phyloP scores from a whole-genome alignment of 2,113 vertebrate genomes.

The Sus scrofa region T2T-Sscrofa CM000814.6:70266501-70267000 shows the following conservation, averaged over 20 bases:
- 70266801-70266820: slow-evolving; percentile 90
- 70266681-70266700: too few species aligned
- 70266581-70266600: too few species aligned
- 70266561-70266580: too few species aligned
- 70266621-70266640: too few species aligned
- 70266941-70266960: slow-evolving; percentile 37
- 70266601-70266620: too few species aligned
- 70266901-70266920: not conserved
- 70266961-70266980: slow-evolving; percentile 64
- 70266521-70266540: too few species aligned
- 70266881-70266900: not conserved
- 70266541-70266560: too few species aligned
- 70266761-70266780: not conserved
- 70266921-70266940: not conserved
- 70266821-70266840: slow-evolving; percentile 88
- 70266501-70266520: too few species aligned
- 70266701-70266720: too few species aligned
- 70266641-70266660: too few species aligned
- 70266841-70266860: slow-evolving; percentile 83
- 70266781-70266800: slow-evolving; percentile 90
- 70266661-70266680: too few species aligned
- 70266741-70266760: not conserved
- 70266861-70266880: slow-evolving; percentile 58
- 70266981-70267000: slow-evolving; percentile 35
- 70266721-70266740: too few species aligned